Conservation (phyloP, 2,888 invertebrate genomes). For the Pelosia muscerda region DNA sequence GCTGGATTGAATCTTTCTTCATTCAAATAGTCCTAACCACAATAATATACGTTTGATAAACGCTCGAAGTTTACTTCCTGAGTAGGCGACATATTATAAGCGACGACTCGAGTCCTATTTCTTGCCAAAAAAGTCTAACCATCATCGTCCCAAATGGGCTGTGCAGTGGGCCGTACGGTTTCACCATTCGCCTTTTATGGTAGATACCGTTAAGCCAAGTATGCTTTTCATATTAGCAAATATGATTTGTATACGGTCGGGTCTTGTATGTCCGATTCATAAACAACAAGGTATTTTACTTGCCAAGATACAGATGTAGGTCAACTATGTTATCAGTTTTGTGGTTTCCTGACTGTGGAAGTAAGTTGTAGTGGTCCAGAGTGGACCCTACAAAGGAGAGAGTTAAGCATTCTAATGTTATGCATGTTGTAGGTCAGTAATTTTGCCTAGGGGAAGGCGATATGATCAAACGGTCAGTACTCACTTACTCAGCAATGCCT, state of each 20-base stretch:
- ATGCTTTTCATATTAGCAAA: slow-evolving; percentile 59
- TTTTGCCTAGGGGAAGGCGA: background rate
- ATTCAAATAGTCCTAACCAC: background rate
- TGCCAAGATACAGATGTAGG: background rate
- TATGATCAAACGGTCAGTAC: background rate
- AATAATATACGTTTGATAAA: background rate
- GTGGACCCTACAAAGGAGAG: background rate
- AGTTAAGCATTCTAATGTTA: background rate
- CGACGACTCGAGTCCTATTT: slow-evolving; percentile 30
- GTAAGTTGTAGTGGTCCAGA: background rate
- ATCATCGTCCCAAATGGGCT: slow-evolving; percentile 50
- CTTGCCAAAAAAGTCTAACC: slow-evolving; percentile 41
- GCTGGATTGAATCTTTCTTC: background rate
- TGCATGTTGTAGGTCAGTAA: background rate
- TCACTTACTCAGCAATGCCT: too few species aligned
- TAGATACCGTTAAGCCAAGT: slow-evolving; percentile 61
- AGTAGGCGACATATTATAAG: slow-evolving; percentile 21
- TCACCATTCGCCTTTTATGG: slow-evolving; percentile 63
- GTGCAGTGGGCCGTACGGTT: slow-evolving; percentile 64
- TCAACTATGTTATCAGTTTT: background rate
- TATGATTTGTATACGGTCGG: slow-evolving; percentile 45
- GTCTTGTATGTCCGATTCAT: background rate
- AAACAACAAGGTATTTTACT: slow-evolving; percentile 5
- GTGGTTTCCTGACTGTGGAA: background rate
- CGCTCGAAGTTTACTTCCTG: background rate